phyloP scores from a whole-genome alignment of 2,888 invertebrate species.

The Gortyna flavago region DNA sequence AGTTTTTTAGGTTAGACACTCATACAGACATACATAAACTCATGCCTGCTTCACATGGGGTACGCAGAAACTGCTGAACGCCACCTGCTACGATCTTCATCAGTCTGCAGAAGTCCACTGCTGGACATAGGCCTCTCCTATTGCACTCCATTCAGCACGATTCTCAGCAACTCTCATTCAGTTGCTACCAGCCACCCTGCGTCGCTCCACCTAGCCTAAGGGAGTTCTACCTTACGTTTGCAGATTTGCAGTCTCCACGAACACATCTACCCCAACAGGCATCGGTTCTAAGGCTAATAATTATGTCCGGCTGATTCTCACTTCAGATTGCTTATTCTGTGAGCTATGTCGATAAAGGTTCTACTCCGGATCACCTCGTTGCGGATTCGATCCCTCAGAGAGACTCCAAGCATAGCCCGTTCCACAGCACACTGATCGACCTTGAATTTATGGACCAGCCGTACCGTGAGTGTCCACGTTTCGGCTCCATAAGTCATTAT shows the following conservation, averaged over 20 bases:
- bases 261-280: too few relatives aligned
- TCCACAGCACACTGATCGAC: not conserved
- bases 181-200: too few relatives aligned
- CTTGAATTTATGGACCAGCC: not conserved
- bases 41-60: not conserved
- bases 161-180: too few relatives aligned
- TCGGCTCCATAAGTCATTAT: not conserved
- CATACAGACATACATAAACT: not conserved
- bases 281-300: too few relatives aligned
- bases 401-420: not conserved
- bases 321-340: not conserved
- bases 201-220: too few relatives aligned
- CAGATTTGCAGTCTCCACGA: too few relatives aligned
- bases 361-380: not conserved
- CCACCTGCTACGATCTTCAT: too few relatives aligned
- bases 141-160: too few relatives aligned
- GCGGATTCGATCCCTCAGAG: accelerated
- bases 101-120: too few relatives aligned
- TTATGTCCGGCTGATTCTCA: not conserved
- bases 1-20: slow-evolving; percentile 13
- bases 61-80: too few relatives aligned
- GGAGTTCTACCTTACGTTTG: too few relatives aligned
- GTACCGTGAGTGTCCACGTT: not conserved
- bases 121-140: too few relatives aligned
- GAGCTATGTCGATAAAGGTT: not conserved